These are phyloP conservation scores for Microcebus lehilahytsara DNA, from an alignment of 2,113 vertebrate species.

Conservation along the genomic window DNA sequence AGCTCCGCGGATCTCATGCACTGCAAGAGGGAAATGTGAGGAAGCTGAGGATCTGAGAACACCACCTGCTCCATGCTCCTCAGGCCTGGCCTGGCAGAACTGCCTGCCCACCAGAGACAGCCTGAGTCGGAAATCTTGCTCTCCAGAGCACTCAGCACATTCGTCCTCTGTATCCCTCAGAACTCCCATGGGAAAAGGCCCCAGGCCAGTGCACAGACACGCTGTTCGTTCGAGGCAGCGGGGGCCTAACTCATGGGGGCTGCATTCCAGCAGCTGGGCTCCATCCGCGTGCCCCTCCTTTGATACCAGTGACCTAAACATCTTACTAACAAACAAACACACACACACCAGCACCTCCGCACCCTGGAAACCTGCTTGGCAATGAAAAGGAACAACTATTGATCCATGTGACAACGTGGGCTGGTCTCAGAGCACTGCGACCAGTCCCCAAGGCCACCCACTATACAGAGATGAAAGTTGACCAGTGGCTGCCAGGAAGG, in stretches of 20 bases:
- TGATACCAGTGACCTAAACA: background rate
- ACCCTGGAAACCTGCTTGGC: background rate
- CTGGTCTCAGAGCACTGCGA: background rate
- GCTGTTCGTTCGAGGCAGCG: fast-evolving
- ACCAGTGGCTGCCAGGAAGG: background rate
- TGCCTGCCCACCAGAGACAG: background rate
- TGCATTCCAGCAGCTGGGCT: fast-evolving
- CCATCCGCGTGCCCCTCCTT: background rate
- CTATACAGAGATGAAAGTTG: background rate
- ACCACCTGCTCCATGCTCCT: background rate
- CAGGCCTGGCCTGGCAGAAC: background rate
- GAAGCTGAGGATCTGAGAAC: background rate
- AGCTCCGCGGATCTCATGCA: constrained; percentile 89
- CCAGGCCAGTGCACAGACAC: background rate
- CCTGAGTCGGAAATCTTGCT: too few species aligned
- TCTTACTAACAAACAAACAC: background rate
- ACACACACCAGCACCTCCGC: background rate
- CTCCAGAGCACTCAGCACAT: background rate
- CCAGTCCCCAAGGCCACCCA: background rate
- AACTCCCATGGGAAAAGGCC: constrained; percentile 38
- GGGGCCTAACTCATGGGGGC: too few species aligned
- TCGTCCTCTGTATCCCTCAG: background rate
- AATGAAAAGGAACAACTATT: background rate
- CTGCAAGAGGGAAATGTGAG: constrained; percentile 76
- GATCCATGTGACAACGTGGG: background rate